These are phyloP conservation scores for Ophioderma brevispina DNA, from an alignment of 35 echinoderm and acorn worm species.

Conservation along the genomic window DNA sequence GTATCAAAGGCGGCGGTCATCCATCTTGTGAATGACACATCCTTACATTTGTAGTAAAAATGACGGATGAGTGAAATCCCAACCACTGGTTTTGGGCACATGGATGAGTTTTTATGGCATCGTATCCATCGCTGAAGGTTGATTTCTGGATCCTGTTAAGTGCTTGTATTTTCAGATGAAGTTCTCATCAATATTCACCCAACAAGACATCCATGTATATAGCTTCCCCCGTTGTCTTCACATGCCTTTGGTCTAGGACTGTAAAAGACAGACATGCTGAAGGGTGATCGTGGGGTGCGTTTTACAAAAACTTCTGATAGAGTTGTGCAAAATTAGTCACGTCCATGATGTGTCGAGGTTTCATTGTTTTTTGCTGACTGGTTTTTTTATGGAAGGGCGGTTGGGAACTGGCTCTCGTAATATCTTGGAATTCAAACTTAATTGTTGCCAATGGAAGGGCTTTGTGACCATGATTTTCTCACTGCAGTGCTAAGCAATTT, in stretches of 20 bases:
- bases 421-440: neutral
- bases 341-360: too few relatives aligned
- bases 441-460: neutral
- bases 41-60: neutral
- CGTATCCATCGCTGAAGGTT: neutral
- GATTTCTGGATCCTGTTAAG: neutral
- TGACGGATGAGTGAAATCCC: neutral
- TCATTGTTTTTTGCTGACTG: constrained; percentile 28
- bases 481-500: constrained; percentile 10
- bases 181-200: constrained; percentile 44
- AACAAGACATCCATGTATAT: constrained; percentile 30
- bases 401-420: neutral
- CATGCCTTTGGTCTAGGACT: neutral
- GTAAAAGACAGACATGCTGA: neutral
- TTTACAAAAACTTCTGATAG: neutral
- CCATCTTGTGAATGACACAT: neutral
- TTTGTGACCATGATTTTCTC: neutral
- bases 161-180: constrained; percentile 1
- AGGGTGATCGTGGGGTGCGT: neutral
- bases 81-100: neutral
- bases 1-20: neutral
- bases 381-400: constrained; percentile 11
- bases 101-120: neutral
- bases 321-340: too few relatives aligned
- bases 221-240: neutral